Evolutionary conservation across 2,113 vertebrate species (phyloP).

Genomic region (Gavia stellata): DNA sequence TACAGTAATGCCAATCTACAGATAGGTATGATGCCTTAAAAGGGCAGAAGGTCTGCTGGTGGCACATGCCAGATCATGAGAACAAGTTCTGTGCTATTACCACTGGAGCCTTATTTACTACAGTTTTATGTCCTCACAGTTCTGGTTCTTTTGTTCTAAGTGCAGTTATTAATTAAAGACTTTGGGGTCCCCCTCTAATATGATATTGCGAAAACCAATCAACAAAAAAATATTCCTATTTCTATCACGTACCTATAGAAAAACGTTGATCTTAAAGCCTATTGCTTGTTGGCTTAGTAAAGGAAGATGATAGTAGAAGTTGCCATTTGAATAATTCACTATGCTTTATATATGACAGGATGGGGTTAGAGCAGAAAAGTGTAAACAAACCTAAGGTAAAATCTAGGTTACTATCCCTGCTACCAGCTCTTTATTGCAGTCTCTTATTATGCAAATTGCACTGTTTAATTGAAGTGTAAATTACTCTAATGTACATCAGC

Average conservation of each 20-base stretch:
- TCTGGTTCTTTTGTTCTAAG: neutral
- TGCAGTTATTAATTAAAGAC: neutral
- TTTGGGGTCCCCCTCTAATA: neutral
- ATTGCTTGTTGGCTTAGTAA: neutral
- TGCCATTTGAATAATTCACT: constrained; percentile 2
- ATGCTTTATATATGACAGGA: neutral
- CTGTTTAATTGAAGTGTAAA: constrained; percentile 54
- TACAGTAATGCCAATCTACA: neutral
- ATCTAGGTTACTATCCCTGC: constrained; percentile 15
- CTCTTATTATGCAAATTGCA: constrained; percentile 46
- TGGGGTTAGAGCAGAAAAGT: neutral
- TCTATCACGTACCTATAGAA: neutral
- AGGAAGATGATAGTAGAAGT: neutral
- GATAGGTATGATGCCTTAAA: neutral
- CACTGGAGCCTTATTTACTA: neutral
- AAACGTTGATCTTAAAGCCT: neutral
- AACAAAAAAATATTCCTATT: neutral
- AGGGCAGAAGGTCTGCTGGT: neutral
- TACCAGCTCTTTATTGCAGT: neutral
- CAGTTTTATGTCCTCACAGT: neutral
- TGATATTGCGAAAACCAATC: neutral
- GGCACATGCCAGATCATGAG: neutral
- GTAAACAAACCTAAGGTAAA: constrained; percentile 37
- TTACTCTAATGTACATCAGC: constrained; percentile 46
- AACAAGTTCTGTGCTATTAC: neutral